phyloP scores from a whole-genome alignment of 2,113 vertebrate genomes.

The Sylvietta virens region DNA sequence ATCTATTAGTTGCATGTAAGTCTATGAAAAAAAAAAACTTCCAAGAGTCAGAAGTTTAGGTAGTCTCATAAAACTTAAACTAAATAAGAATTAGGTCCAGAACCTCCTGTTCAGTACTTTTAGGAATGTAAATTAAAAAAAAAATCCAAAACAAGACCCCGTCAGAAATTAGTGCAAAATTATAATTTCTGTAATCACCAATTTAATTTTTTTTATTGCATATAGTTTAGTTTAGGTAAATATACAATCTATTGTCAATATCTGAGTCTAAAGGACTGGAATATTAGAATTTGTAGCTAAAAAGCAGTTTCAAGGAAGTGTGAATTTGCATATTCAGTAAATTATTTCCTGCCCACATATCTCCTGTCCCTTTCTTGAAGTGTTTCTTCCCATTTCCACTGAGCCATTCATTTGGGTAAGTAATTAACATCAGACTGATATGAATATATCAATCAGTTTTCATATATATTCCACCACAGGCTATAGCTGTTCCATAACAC shows the following conservation, averaged over 20 bases:
- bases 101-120: neutral
- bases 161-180: neutral
- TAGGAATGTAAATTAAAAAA: neutral
- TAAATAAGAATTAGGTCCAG: neutral
- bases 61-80: neutral
- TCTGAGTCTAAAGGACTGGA: neutral
- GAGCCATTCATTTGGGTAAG: neutral
- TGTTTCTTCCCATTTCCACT: neutral
- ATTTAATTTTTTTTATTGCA: neutral
- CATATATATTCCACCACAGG: neutral
- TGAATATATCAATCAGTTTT: neutral
- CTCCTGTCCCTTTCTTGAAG: neutral
- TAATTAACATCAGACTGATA: neutral
- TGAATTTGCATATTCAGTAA: neutral
- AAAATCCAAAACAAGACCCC: neutral
- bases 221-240: neutral
- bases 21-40: neutral
- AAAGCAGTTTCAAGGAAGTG: neutral
- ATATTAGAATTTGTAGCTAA: neutral
- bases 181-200: neutral
- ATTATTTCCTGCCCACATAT: neutral
- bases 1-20: neutral
- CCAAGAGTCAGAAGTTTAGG: neutral
- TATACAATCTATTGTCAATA: neutral
- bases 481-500: constrained; percentile 7